Evolutionary conservation across 2,113 vertebrate genomes (phyloP), one percentile per base, ranked within the genome.

Genomic region (Otis tarda): DNA sequence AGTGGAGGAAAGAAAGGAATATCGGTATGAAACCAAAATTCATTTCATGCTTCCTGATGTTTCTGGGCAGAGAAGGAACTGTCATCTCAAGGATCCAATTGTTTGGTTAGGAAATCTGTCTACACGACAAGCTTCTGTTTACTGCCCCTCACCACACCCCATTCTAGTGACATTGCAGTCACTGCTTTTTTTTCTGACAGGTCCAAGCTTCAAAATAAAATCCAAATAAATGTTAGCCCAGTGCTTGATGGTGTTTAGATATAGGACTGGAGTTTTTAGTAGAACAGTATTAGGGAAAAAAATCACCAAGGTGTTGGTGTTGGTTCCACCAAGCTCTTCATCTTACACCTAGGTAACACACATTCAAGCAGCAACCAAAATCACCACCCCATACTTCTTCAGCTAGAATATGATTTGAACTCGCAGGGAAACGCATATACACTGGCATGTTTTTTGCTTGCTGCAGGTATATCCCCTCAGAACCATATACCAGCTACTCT

Each of bases 311-410:
- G 14, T 41, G 41, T 41, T 39, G 39, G 39, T 39, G 39, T 39
- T 22, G 5, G 59, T 85, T 89, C 41, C 53, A 49, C 63, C 61
- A 41, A 41, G 35, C 22, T 57, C 43, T 39, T 69, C 57, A 27
- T 24, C 35, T 57, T 12, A n/a, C 31, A 39, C 28, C 27, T 30
- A 39, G 39, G 16, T n/a, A 59, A 59, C 13, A 2, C 20, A 20
- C 25, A 10, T n/a, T 30, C 41, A 49, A 77, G 50, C 33, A 52
- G 37, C 59, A 12, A 41, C 64, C 37, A 53, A 25, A 67, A 25
- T 49, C 53, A 33, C 12, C 1, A 0, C 25, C 25, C 69, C 10
- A 1, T 6, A 8, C 13, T 45, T 28, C 64, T 59, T 27, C n/a
- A 33, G n/a, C 5, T 6, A 49, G 31, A 41, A 9, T 9, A 17